Evolutionary conservation across 2,888 invertebrate species (phyloP), one percentile per base, ranked within the genome.

Genomic region (Choreutis nemorana): DNA sequence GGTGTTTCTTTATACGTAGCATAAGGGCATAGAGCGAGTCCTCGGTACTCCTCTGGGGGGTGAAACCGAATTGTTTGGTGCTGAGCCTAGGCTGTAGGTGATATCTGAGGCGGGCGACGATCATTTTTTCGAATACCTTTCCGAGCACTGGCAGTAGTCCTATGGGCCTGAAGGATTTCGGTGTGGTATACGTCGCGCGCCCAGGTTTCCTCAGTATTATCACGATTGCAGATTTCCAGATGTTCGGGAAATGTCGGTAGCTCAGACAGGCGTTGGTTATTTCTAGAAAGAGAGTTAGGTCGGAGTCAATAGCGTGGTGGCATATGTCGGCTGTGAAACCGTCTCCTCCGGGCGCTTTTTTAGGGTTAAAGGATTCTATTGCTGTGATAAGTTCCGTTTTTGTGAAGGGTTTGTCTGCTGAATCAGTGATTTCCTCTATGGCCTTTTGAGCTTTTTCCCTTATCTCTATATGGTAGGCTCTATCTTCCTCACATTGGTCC

Each of bases 151-250:
- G 21, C 2, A 33, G 23, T 5, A 33, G 29, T n/a, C 32, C 32
- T n/a, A 38, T 40, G 6, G 37, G 37, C 10, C 37, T 21, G 20
- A 32, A 41, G 13, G 31, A 36, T 13, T 32, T 31, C 8, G 28
- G 23, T 3, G 8, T 14, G 3, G 11, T 29, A 14, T 34, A 31
- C 11, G 21, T 12, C 2, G 23, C 29, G 15, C 28, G 31, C 1
- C 23, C 34, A 2, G 36, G 28, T 14, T 42, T 42, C 6, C 32
- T 28, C 1, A 42, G 29, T 2, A 32, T 9, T 3, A 20, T 22
- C 3, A 42, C 36, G 3, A 15, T 18, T 1, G 35, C 35, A 1
- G 11, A 5, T 23, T 40, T 36, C 39, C 39, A 42, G 1, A n/a
- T 1, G 10, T 9, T 20, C 2, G 39, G 39, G 12, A 39, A 39